Evolutionary conservation across 2,888 invertebrate species (phyloP).

Genomic region (Ypsolopha sequella): DNA sequence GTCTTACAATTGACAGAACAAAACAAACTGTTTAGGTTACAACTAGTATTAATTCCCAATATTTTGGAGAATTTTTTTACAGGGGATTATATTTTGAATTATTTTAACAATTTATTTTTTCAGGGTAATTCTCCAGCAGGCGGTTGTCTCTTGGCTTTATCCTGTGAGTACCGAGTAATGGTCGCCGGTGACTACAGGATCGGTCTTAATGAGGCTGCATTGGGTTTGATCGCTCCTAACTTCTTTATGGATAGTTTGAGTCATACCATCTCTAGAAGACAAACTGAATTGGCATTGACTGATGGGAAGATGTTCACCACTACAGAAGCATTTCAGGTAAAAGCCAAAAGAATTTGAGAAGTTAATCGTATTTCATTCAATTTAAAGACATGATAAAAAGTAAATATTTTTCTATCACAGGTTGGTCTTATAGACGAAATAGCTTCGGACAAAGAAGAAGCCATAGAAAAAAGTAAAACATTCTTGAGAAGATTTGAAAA

Average conservation of each 20-base stretch:
- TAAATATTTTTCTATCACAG: conserved; percentile 21
- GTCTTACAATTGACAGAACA: no score
- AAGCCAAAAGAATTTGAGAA: not conserved
- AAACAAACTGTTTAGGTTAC: no score
- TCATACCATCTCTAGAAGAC: conserved; percentile 75
- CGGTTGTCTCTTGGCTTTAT: conserved; percentile 83
- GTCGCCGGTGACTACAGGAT: conserved; percentile 82
- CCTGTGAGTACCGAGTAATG: conserved; percentile 90
- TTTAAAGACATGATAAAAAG: no score
- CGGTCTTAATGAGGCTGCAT: conserved; percentile 88
- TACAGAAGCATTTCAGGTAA: conserved; percentile 78
- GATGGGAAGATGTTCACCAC: conserved; percentile 80
- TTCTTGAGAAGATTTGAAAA: conserved; percentile 76
- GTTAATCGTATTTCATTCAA: no score
- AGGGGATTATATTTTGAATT: no score
- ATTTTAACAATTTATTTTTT: conserved; percentile 10
- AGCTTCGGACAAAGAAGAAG: conserved; percentile 76
- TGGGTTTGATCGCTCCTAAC: conserved; percentile 83
- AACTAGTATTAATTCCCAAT: no score
- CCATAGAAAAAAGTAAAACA: conserved; percentile 73
- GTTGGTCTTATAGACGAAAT: conserved; percentile 83
- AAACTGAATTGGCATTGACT: conserved; percentile 81
- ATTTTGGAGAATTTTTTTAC: no score
- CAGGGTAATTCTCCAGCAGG: conserved; percentile 88
- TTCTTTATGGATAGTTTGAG: conserved; percentile 78